These are phyloP conservation scores for Drosophila recens DNA, from an alignment of 2,888 invertebrate genomes.

Conservation along the genomic window DNA sequence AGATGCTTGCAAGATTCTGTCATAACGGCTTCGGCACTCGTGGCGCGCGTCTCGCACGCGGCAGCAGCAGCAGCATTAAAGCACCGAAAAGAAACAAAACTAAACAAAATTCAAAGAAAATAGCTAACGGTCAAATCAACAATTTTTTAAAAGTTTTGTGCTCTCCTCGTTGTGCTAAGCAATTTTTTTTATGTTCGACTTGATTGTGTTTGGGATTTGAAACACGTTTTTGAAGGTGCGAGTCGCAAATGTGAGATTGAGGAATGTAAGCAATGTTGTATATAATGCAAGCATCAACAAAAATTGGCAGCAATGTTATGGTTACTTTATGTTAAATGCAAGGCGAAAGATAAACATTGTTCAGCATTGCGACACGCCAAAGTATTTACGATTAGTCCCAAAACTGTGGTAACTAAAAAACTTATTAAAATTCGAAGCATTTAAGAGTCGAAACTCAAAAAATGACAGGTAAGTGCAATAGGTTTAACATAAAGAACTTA, in stretches of 20 bases:
- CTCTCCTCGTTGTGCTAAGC: constrained; percentile 6
- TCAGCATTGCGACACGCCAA: constrained; percentile 28
- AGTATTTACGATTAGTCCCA: constrained; percentile 13
- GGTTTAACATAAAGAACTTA: too few relatives aligned
- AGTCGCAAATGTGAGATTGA: constrained; percentile 2
- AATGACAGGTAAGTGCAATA: constrained; percentile 36
- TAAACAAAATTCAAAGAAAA: neutral
- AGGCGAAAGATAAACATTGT: constrained; percentile 42
- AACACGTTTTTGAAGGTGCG: constrained; percentile 27
- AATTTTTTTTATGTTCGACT: constrained; percentile 10
- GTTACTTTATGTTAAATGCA: constrained; percentile 55
- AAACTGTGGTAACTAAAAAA: constrained; percentile 19
- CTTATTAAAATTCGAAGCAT: constrained; percentile 16
- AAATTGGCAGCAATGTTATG: constrained; percentile 53
- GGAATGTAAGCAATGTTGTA: neutral
- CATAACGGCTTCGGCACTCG: constrained; percentile 78
- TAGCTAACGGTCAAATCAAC: neutral
- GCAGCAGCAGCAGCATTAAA: constrained; percentile 31
- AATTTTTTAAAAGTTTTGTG: constrained; percentile 22
- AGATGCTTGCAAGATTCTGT: constrained; percentile 77
- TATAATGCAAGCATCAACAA: neutral
- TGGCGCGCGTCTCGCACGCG: constrained; percentile 70
- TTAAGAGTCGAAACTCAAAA: constrained; percentile 6
- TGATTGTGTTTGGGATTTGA: constrained; percentile 14
- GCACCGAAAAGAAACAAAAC: neutral